phyloP scores from a whole-genome alignment of 2,888 invertebrate genomes.

The Drosophila cognata region DNA sequence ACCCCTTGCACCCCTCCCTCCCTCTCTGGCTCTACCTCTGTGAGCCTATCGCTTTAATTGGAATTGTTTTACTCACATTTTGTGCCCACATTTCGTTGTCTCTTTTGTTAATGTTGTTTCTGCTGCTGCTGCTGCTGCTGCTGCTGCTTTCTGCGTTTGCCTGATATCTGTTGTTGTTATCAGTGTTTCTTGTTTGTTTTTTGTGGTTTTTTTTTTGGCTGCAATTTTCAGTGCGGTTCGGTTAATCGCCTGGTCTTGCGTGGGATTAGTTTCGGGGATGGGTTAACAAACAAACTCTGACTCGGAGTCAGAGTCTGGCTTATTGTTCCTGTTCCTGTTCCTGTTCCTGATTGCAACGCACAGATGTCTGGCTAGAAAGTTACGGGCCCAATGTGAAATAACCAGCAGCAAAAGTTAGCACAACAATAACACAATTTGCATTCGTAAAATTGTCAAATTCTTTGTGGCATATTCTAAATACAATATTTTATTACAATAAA shows the following conservation, averaged over 20 bases:
- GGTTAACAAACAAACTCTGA: conserved; percentile 17
- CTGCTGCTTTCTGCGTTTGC: conserved; percentile 21
- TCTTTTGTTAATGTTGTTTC: conserved; percentile 51
- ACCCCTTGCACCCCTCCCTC: not conserved
- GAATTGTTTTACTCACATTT: conserved; percentile 70
- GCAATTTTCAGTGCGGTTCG: conserved; percentile 63
- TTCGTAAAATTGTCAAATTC: not conserved
- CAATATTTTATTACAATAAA: not conserved
- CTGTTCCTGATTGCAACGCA: conserved; percentile 60
- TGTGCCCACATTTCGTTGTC: conserved; percentile 58
- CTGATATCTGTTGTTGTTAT: conserved; percentile 66
- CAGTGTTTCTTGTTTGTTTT: conserved; percentile 36
- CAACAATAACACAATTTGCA: conserved; percentile 10
- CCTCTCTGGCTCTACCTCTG: not conserved
- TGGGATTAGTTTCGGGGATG: conserved; percentile 54
- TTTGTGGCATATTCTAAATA: not conserved
- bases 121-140: conserved; percentile 23
- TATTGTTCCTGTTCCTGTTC: conserved; percentile 56
- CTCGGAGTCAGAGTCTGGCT: conserved; percentile 8
- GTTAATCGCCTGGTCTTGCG: conserved; percentile 65
- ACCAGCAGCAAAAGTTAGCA: conserved; percentile 4
- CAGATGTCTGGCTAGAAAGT: conserved; percentile 65
- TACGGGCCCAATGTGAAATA: conserved; percentile 14
- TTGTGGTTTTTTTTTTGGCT: conserved; percentile 33
- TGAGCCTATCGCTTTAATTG: conserved; percentile 67